Conservation (phyloP, 2,113 vertebrate genomes). For the Jaculus jaculus region DNA sequence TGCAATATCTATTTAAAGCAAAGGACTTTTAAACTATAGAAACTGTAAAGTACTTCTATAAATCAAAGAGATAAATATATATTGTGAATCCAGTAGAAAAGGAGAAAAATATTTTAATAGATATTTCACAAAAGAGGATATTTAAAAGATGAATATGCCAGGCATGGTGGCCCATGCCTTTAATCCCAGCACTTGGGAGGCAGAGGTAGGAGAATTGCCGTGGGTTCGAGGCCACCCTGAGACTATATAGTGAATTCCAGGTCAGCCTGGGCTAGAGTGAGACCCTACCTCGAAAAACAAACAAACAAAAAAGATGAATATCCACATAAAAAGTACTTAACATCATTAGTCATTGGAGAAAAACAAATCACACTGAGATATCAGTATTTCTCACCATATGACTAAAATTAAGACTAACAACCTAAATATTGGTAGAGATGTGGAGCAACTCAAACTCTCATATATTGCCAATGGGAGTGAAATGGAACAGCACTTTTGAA, state of each 20-base stretch:
- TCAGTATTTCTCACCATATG: not conserved
- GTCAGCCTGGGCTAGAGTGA: too few relatives aligned
- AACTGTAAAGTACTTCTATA: constrained; percentile 22
- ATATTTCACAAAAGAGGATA: constrained; percentile 6
- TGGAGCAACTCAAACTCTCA: not conserved
- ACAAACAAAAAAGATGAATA: not conserved
- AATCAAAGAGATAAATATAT: not conserved
- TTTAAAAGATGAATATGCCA: not conserved
- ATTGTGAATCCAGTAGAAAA: constrained; percentile 28
- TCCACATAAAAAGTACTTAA: not conserved
- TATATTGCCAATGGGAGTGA: not conserved
- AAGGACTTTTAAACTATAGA: constrained; percentile 1
- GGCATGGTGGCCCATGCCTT: too few relatives aligned
- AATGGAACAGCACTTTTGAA: not conserved
- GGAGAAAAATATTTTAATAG: not conserved
- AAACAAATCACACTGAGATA: not conserved
- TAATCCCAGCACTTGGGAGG: too few relatives aligned
- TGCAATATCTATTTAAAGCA: not conserved
- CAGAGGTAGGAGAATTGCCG: too few relatives aligned
- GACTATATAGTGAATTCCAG: too few relatives aligned
- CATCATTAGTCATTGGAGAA: not conserved
- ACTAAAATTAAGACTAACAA: constrained; percentile 36
- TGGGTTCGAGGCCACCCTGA: too few relatives aligned
- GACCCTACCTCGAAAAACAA: too few relatives aligned
- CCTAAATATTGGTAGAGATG: not conserved